These are phyloP conservation scores for Gallinago stenura DNA, from an alignment of 2,797 vertebrate genomes.

Conservation along the genomic window DNA sequence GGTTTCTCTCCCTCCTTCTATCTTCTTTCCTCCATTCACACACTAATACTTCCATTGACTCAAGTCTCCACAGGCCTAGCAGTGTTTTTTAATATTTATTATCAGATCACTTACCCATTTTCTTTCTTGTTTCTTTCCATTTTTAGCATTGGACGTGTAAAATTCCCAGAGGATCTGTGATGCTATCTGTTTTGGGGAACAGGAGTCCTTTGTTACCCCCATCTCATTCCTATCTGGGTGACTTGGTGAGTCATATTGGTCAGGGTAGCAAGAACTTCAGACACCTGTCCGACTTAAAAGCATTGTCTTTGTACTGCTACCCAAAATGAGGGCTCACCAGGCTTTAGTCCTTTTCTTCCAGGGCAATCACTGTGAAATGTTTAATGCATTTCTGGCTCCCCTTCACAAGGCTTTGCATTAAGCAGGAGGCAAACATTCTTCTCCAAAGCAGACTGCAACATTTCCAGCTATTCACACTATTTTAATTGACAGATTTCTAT, in stretches of 20 bases:
- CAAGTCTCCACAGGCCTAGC: neutral
- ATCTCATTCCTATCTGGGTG: neutral
- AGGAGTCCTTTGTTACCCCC: neutral
- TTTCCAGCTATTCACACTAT: neutral
- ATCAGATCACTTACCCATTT: neutral
- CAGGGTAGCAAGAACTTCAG: neutral
- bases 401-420: neutral
- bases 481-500: constrained; percentile 29
- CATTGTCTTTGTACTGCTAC: neutral
- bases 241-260: neutral
- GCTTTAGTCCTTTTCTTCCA: neutral
- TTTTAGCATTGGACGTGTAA: neutral
- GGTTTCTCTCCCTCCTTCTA: neutral
- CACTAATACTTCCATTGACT: neutral
- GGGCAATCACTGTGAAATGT: neutral
- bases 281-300: neutral
- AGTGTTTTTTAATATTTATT: neutral
- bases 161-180: neutral
- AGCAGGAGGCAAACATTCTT: neutral
- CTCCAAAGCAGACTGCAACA: neutral
- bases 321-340: neutral
- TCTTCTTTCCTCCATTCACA: neutral
- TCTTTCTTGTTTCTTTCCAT: neutral
- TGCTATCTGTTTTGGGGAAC: neutral
- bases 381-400: neutral